Conservation (phyloP, 2,888 invertebrate genomes). For the Homarus gammarus region DNA sequence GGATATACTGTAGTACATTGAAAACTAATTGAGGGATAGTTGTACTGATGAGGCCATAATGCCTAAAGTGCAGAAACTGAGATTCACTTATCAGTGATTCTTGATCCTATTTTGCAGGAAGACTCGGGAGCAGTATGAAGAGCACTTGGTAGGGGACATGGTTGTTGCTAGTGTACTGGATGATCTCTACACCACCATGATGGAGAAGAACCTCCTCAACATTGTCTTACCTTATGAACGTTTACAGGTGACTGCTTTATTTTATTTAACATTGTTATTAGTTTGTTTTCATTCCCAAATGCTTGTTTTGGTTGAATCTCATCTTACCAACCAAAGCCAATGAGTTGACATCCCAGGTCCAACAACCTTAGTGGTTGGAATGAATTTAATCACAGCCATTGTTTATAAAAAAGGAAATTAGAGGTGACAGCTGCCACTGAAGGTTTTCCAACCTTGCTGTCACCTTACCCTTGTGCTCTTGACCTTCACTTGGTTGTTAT, state of each 20-base stretch:
- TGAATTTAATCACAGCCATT: too few relatives aligned
- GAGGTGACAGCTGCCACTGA: too few relatives aligned
- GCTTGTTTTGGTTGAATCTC: neutral
- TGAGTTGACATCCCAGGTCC: neutral
- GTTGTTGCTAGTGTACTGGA: slow-evolving; percentile 60
- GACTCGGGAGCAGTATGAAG: slow-evolving; percentile 38
- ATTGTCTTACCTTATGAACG: slow-evolving; percentile 63
- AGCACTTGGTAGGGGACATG: slow-evolving; percentile 54
- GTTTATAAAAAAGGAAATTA: too few relatives aligned
- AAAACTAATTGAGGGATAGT: too few relatives aligned
- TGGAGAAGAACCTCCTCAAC: slow-evolving; percentile 65
- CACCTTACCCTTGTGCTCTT: too few relatives aligned
- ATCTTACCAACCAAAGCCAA: neutral
- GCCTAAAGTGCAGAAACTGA: too few relatives aligned
- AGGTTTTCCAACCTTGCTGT: too few relatives aligned
- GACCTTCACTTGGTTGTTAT: too few relatives aligned
- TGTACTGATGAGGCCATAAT: too few relatives aligned
- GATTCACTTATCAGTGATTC: neutral
- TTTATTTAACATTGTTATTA: neutral
- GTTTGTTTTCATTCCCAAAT: neutral
- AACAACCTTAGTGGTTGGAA: too few relatives aligned
- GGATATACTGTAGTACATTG: too few relatives aligned
- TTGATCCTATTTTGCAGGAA: slow-evolving; percentile 42
- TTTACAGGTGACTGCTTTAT: slow-evolving; percentile 51
- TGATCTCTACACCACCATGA: slow-evolving; percentile 64